Conservation (phyloP, 92 coral and sea anemone species). For the Meandrina meandrites region DNA sequence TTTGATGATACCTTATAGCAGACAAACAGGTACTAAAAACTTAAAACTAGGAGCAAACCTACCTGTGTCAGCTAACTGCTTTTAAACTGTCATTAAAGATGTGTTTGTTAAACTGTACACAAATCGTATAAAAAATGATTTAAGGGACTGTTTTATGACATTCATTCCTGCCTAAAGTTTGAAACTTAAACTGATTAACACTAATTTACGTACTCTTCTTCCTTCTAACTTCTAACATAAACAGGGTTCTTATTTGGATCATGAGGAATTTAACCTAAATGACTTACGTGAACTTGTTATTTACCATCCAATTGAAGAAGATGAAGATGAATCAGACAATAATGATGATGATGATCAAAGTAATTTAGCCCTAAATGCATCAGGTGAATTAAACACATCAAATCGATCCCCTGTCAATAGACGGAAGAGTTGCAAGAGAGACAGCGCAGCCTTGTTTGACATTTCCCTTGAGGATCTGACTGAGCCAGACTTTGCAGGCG, state of each 20-base stretch:
- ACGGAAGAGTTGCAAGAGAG: slow-evolving; percentile 90
- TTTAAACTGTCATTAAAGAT: background rate
- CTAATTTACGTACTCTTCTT: slow-evolving; percentile 8
- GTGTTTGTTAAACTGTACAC: too few relatives aligned
- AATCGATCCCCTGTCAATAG: slow-evolving; percentile 49
- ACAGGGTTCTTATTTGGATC: slow-evolving; percentile 41
- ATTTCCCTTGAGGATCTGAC: slow-evolving; percentile 88
- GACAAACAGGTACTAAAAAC: background rate
- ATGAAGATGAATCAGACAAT: slow-evolving; percentile 63
- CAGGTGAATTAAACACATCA: slow-evolving; percentile 33
- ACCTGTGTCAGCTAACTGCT: background rate
- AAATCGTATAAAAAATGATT: background rate
- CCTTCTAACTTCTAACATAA: slow-evolving; percentile 44
- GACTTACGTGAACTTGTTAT: slow-evolving; percentile 83
- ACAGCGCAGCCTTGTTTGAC: slow-evolving; percentile 95
- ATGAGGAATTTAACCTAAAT: slow-evolving; percentile 65
- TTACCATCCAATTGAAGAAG: slow-evolving; percentile 82
- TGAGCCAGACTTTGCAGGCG: slow-evolving; percentile 91
- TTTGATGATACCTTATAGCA: background rate
- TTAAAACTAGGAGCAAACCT: background rate
- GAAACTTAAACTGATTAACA: background rate
- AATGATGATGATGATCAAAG: slow-evolving; percentile 49
- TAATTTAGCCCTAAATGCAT: slow-evolving; percentile 1
- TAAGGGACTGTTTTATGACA: too few relatives aligned
- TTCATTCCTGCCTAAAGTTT: background rate